Base-by-base conservation (phyloP, 2,888 invertebrate species). In the Watsonalla cultraria region DNA sequence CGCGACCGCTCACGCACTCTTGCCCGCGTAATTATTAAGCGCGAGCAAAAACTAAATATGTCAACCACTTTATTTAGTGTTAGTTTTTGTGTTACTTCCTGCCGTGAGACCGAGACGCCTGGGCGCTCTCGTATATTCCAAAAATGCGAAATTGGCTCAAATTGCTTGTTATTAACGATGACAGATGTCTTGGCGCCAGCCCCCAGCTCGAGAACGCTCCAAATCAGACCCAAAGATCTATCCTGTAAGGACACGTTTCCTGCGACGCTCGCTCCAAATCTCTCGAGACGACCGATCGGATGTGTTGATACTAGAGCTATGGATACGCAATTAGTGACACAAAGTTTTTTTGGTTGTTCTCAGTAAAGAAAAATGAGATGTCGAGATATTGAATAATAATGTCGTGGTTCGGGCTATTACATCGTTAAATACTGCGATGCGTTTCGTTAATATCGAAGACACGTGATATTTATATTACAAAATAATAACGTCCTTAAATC, bases 161-260 rank as follows among this genome's bases (percentile, higher is more conserved):
- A 90, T 90, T 89, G 89, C 87, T 86, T 82, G 82, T 88, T 90
- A 86, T 89, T 88, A 90, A 89, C 86, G 86, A 90, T 89, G 90
- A 90, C 89, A 89, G 89, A 90, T 90, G 90, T 84, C 81, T 82
- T 86, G 82, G 90, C 90, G 90, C 90, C 90, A 81, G 74, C 72
- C 78, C 73, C 67, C 55, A 52, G 7, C 34, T 35, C 13, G 46
- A 7, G 13, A 46, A 42, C 54, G 51, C 56, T 58, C 53, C 24
- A 73, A 77, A 70, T 56, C 46, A 51, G 57, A 67, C 72, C 68
- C 66, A 80, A 68, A 14, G 6, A 0, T n/a, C 9, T 35, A 35
- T 8, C 0, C 11, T 2, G 52, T 70, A 78, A 54, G 61, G 74
- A 59, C 47, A 52, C 24, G 48, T 65, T 72, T 77, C n/a, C 58